phyloP scores from a whole-genome alignment of 2,797 vertebrate genomes.

The Gobionotothen gibberifrons region DNA sequence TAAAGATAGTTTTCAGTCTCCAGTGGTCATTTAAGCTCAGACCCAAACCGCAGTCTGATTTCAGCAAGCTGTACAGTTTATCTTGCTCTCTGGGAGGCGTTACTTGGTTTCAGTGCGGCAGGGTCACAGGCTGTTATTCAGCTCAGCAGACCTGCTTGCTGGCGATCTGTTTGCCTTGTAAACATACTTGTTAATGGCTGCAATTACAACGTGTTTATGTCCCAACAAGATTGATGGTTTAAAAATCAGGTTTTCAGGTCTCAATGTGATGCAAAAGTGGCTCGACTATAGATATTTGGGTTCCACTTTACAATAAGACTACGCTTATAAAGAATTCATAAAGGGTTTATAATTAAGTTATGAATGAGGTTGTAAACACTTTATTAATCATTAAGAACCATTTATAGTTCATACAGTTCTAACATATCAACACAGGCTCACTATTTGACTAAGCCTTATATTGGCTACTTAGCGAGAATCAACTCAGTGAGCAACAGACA shows the following conservation, averaged over 20 bases:
- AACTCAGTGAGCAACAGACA: too few relatives aligned
- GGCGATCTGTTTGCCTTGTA: neutral
- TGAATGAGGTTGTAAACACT: too few relatives aligned
- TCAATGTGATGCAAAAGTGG: neutral
- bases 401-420: too few relatives aligned
- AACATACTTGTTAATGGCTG: slow-evolving; percentile 15
- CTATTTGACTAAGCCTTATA: too few relatives aligned
- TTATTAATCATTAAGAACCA: too few relatives aligned
- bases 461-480: too few relatives aligned
- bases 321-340: too few relatives aligned
- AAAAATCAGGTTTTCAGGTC: neutral
- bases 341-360: too few relatives aligned
- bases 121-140: slow-evolving; percentile 16
- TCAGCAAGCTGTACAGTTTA: slow-evolving; percentile 35
- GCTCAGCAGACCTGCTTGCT: neutral
- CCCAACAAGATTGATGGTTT: neutral
- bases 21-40: slow-evolving; percentile 27
- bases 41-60: slow-evolving; percentile 44
- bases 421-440: too few relatives aligned
- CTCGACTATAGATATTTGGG: neutral
- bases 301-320: too few relatives aligned
- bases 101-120: slow-evolving; percentile 13
- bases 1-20: slow-evolving; percentile 37
- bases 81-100: slow-evolving; percentile 15
- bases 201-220: slow-evolving; percentile 4